A percentile compares a stretch with the other conserved stretches of the same genome.
Evolutionary conservation across 2,797 vertebrate species (phyloP).

Genomic region (Columba guinea): DNA sequence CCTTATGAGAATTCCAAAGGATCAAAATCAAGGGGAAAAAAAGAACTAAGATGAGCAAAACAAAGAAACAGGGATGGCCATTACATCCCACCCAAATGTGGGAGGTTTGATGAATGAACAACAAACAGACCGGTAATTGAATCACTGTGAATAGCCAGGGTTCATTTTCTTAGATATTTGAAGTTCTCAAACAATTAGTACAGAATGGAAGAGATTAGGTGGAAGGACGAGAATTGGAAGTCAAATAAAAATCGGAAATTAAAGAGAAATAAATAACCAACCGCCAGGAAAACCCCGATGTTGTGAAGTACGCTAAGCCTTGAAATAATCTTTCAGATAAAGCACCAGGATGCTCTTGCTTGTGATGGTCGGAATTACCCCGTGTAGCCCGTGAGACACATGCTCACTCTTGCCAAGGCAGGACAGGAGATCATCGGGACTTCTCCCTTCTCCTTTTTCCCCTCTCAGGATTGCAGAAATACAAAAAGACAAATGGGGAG

Average conservation of each 20-base stretch:
- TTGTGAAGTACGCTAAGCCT: not conserved
- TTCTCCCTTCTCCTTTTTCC: not conserved
- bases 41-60: not conserved
- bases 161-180: not conserved
- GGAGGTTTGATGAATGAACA: not conserved
- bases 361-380: not conserved
- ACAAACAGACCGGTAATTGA: not conserved
- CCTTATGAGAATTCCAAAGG: not conserved
- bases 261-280: not conserved
- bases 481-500: not conserved
- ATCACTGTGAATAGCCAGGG: not conserved
- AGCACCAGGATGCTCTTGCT: not conserved
- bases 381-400: accelerated
- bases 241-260: not conserved
- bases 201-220: not conserved
- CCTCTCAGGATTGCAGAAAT: not conserved
- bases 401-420: not conserved
- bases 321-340: not conserved
- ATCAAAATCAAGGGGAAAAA: not conserved
- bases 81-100: not conserved
- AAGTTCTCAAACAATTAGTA: not conserved
- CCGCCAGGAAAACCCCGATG: not conserved
- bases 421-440: not conserved
- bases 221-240: not conserved
- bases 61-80: not conserved